Base-by-base conservation (phyloP, 2,113 vertebrate genomes). In the Coreoperca whiteheadi region DNA sequence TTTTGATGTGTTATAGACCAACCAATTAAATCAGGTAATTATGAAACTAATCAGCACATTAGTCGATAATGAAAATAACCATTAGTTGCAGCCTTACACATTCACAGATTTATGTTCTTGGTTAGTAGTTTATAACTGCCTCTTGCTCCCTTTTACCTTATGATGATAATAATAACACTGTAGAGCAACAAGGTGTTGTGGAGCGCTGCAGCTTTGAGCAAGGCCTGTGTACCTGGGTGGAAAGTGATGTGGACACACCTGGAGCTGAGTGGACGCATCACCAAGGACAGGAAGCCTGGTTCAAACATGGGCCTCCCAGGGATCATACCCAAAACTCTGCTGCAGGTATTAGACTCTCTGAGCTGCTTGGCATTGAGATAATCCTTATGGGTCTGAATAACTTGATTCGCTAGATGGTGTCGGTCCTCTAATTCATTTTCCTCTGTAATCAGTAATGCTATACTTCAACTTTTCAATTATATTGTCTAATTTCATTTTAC, bases 301-400 rank as follows among this genome's bases (percentile, higher is more conserved):
- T 94, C 2, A 2, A 48, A 1, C 23, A 43, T 0, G 92, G 94
- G 4, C 95, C 95, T 9, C 92, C 91, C 1, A 89, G 94, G 59
- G 95, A 96, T 75, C 95, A 96, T 91, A 96, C 95, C 39, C 73
- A 79, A 9, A 96, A 95, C 89, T 92, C 88, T 25, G 94, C 83
- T 61, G 93, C 95, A 84, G 95, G 95, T 96, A 78, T 56, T 2
- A 59, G 10, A 48, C 37, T 65, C 61, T 20, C 21, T 50, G 32
- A 86, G 2, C n/a, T 32, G 10, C 9, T 39, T 6, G 2, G 11
- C 32, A 41, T 23, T 48, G 0, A 12, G 34, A 48, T 23, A 14
- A 11, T n/a, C 20, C 21, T n/a, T 3, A 10, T 1, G 15, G 30
- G 2, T 37, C 8, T 34, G 37, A 43, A 14, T 25, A 43, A 39